phyloP scores from a whole-genome alignment of 2,888 invertebrate species.

The Monoplex corrugatus region DNA sequence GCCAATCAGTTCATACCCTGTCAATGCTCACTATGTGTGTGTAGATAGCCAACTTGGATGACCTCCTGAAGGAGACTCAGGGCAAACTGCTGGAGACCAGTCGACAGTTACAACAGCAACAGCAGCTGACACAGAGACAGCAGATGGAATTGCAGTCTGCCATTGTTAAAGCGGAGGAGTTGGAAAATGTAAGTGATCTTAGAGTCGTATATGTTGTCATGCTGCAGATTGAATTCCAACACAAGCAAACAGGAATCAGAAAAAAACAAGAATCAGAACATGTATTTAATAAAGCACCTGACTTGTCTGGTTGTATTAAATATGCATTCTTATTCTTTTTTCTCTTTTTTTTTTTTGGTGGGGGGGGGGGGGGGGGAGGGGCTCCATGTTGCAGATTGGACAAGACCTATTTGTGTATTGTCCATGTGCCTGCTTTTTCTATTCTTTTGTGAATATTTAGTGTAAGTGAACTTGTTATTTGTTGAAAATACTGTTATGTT shows the following conservation, averaged over 20 bases:
- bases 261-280: too few relatives aligned
- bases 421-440: too few relatives aligned
- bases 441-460: too few relatives aligned
- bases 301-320: too few relatives aligned
- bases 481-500: too few relatives aligned
- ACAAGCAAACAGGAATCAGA: too few relatives aligned
- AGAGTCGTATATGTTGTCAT: not conserved
- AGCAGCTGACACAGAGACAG: constrained; percentile 67
- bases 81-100: constrained; percentile 69
- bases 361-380: not conserved
- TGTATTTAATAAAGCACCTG: too few relatives aligned
- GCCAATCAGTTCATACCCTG: too few relatives aligned
- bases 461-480: too few relatives aligned
- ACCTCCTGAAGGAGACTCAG: constrained; percentile 69
- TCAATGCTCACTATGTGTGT: not conserved
- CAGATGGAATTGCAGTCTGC: constrained; percentile 70
- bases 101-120: constrained; percentile 65
- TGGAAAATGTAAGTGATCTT: constrained; percentile 65
- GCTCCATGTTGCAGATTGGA: not conserved
- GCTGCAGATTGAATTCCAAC: not conserved
- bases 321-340: not conserved
- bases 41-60: constrained; percentile 74
- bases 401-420: not conserved
- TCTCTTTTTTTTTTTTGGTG: not conserved
- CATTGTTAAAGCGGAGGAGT: constrained; percentile 66